phyloP scores from a whole-genome alignment of 2,888 invertebrate genomes.

The Quadriops clusia region DNA sequence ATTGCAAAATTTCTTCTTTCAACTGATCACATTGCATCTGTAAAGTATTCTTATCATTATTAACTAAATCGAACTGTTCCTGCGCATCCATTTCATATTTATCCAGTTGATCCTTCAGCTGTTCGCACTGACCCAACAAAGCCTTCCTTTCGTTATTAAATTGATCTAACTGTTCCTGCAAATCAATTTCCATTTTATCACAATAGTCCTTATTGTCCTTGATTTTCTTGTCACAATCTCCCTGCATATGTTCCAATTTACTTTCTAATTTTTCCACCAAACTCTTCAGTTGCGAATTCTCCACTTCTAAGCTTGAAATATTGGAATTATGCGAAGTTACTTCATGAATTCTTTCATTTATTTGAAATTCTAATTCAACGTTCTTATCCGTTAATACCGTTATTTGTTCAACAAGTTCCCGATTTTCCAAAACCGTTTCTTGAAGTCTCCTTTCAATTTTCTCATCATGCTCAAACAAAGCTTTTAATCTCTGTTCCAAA shows the following conservation, averaged over 20 bases:
- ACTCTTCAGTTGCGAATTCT: conserved; percentile 39
- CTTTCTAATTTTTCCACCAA: conserved; percentile 39
- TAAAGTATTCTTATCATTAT: too few relatives aligned
- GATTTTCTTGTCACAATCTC: conserved; percentile 34
- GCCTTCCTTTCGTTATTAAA: conserved; percentile 29
- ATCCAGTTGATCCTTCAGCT: conserved; percentile 35
- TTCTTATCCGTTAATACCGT: conserved; percentile 17
- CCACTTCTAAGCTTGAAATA: conserved; percentile 37
- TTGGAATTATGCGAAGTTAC: conserved; percentile 27
- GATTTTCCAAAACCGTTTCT: conserved; percentile 45
- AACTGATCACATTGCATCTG: conserved; percentile 15
- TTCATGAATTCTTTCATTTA: conserved; percentile 12
- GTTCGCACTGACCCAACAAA: conserved; percentile 30
- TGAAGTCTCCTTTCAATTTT: conserved; percentile 47
- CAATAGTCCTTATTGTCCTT: conserved; percentile 32
- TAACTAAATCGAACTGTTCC: too few relatives aligned
- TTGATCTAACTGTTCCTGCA: conserved; percentile 35
- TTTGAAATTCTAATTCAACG: conserved; percentile 21
- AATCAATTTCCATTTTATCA: conserved; percentile 40
- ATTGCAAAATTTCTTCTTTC: conserved; percentile 14
- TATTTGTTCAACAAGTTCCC: conserved; percentile 31
- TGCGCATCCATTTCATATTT: conserved; percentile 20
- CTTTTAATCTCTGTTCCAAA: conserved; percentile 48
- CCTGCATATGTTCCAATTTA: conserved; percentile 38
- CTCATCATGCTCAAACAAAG: conserved; percentile 51